These are phyloP conservation scores for Tupiocoris notatus DNA, from an alignment of 2,888 invertebrate species.

Conservation along the genomic window DNA sequence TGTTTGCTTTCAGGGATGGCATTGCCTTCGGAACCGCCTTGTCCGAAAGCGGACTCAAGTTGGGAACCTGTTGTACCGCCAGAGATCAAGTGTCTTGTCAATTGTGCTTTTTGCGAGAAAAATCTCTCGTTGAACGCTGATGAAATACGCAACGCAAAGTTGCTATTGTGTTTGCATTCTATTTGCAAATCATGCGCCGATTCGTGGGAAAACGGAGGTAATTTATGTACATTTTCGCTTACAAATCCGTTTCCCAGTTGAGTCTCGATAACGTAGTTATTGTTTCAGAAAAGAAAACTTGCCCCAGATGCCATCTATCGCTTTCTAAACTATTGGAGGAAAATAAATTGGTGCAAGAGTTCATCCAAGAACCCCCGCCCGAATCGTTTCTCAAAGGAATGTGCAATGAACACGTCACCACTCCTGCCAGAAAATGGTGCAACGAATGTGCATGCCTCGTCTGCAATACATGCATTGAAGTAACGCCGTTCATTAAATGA, in stretches of 20 bases:
- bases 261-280: too few relatives aligned
- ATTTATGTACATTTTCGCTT: too few relatives aligned
- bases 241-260: too few relatives aligned
- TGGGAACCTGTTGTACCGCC: slow-evolving; percentile 9
- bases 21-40: background rate
- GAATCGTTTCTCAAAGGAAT: slow-evolving; percentile 15
- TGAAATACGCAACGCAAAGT: background rate
- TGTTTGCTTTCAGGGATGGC: background rate
- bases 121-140: background rate
- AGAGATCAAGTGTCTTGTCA: background rate
- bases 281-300: background rate
- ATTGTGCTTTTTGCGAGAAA: slow-evolving; percentile 17
- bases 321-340: background rate
- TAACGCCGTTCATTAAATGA: background rate
- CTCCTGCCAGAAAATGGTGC: slow-evolving; percentile 9
- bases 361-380: background rate
- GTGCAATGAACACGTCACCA: background rate
- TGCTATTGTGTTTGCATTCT: slow-evolving; percentile 14
- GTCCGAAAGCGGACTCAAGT: background rate
- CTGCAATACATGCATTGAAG: slow-evolving; percentile 9
- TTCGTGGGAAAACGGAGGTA: slow-evolving; percentile 1
- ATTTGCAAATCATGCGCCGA: slow-evolving; percentile 14
- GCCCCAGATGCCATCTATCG: background rate
- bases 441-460: slow-evolving; percentile 7
- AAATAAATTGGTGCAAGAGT: slow-evolving; percentile 22